Base-by-base conservation (phyloP, 2,113 vertebrate species). In the Phodopus roborovskii region DNA sequence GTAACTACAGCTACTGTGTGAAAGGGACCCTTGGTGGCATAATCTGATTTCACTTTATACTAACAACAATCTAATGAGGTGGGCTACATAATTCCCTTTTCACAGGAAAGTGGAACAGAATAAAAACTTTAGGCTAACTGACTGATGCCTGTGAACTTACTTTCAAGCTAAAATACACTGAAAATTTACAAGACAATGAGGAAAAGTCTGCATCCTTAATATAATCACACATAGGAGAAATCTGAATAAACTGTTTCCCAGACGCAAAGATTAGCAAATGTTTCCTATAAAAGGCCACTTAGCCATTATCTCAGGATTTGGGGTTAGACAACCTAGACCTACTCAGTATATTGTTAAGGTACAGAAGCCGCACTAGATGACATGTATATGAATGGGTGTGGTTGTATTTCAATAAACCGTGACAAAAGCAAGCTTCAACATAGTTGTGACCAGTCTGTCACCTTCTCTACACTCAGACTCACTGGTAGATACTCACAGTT, bases 101-200 rank as follows among this genome's bases (percentile, higher is more conserved):
- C 66, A 91, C 33, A 68, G 39, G 84, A 2, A 66, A n/a, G 17
- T 5, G 60, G 48, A 74, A 74, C 81, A 90, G 60, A 83, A 87
- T 66, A 53, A 64, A 87, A 93, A 78, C 33, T 16, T 20, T 39
- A 28, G 73, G 68, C 39, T 17, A 45, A 64, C 0, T 77, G 10
- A 70, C 56, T 79, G 77, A 66, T 73, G 45, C 42, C 58, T 81
- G 12, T 75, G 3, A 19, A 64, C 73, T 42, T 89, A 56, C 60
- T 82, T 82, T 81, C n/a, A 60, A 81, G 78, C 24, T 19, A 73
- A 97, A 88, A 81, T 85, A 91, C 58, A 45, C 83, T 73, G 33
- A 89, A 73, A 10, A 50, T 56, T 90, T 71, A 81, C 5, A 81
- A 83, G 42, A 73, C 78, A 58, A 77, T 12, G 33, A 95, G 36